Percentiles rank a stretch among this genome's conserved stretches.
Evolutionary conservation across 2,797 vertebrate species (phyloP).

Genomic region (Diglossa cyanea): DNA sequence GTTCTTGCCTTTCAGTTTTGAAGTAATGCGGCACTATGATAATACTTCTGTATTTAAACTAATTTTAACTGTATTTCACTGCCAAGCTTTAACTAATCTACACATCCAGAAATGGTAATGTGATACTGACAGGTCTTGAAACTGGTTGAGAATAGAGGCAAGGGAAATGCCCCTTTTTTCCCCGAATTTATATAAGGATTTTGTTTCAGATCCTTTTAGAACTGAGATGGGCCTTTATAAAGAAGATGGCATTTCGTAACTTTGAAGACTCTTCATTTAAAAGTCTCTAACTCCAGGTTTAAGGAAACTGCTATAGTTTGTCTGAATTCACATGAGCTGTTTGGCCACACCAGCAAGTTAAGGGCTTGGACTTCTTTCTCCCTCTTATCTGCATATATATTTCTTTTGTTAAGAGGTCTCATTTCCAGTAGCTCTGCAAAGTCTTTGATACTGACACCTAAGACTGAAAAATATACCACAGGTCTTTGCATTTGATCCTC

Average conservation of each 20-base stretch:
- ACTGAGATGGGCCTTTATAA: neutral
- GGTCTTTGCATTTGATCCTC: neutral
- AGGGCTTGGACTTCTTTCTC: neutral
- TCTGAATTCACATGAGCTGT: neutral
- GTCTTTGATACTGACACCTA: neutral
- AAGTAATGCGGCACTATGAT: neutral
- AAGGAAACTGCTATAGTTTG: neutral
- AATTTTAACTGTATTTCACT: neutral
- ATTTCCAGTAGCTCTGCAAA: neutral
- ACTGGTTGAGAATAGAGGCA: neutral
- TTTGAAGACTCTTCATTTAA: neutral
- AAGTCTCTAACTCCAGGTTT: neutral
- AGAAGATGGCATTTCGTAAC: neutral
- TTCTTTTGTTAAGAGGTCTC: neutral
- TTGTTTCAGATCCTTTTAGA: neutral
- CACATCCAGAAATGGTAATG: neutral
- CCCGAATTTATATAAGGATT: neutral
- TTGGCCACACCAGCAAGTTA: neutral
- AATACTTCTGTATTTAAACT: neutral
- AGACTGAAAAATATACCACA: neutral
- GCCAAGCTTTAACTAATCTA: neutral
- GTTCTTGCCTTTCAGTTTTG: neutral
- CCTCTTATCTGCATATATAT: neutral
- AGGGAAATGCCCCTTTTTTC: neutral
- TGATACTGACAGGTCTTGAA: neutral